Base-by-base conservation (phyloP, 1,140 invertebrate genomes). In the Caenorhabditis briggsae region DNA sequence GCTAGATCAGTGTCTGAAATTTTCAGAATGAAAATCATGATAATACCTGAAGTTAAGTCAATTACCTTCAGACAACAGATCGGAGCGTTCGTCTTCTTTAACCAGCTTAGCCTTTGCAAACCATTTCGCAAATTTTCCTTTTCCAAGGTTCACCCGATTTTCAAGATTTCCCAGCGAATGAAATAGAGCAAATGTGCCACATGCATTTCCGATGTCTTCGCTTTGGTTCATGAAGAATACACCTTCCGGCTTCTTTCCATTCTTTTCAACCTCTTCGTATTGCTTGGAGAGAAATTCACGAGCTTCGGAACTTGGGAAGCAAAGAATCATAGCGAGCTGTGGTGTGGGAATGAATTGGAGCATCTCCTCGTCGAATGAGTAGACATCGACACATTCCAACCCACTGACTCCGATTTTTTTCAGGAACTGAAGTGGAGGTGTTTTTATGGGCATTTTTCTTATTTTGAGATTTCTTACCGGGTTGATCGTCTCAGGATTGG, bases 401-500 rank as follows among this genome's bases (percentile, higher is more conserved):
- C 74, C 82, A 18, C 0, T 55, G 2, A 88, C 70, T 41, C 88
- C 88, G 83, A 88, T 88, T 82, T 87, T 88, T 20, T 61, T 65
- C 0, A 88, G 43, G 46, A 88, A 88, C 87, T 88, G 33, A 65
- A 88, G 41, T 16, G 2, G 33, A 11, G 33, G 1, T n/a, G 8
- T 50, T 50, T 5, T 5, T 83, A 64, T 23, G 18, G n/a, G n/a
- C n/a, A n/a, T n/a, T n/a, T 53, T 84, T 18, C 12, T 55, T 53
- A 20, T 55, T 55, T 55, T 53, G 0, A n/a, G 18, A 82, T 33
- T 58, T 16, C 87, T 87, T 84, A 88, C 86, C 20, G 74, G 18
- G 55, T 88, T 88, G 64, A 88, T 88, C 8, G 86, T 85, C 25
- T 88, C 88, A 11, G 88, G 88, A 61, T 88, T 88, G 9, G 88